A percentile compares a stretch with the other conserved stretches of the same genome.
These are phyloP conservation scores for Dromococcyx pavoninus DNA, from an alignment of 2,797 vertebrate genomes.

Conservation along the genomic window DNA sequence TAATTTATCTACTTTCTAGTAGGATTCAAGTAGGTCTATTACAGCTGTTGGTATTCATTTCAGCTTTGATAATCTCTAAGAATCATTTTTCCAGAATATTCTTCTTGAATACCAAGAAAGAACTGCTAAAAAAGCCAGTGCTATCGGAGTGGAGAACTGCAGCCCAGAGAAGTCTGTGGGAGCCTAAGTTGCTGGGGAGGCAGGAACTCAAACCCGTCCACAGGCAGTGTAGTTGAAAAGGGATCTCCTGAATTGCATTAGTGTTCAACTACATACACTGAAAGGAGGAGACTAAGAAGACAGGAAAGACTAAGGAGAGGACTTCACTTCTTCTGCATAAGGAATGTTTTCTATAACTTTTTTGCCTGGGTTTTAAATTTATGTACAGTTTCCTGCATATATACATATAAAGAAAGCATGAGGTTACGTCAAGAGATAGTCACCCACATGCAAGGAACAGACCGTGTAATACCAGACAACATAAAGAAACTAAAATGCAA, in stretches of 20 bases:
- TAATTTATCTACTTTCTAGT: background rate
- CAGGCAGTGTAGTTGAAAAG: background rate
- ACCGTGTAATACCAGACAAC: fast-evolving
- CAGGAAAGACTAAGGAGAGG: background rate
- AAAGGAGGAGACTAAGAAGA: background rate
- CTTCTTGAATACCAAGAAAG: background rate
- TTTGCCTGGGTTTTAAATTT: background rate
- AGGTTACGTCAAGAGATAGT: background rate
- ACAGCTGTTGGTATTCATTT: background rate
- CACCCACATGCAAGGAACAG: background rate
- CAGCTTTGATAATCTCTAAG: background rate
- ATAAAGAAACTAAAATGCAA: background rate
- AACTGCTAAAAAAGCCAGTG: background rate
- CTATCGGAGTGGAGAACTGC: background rate
- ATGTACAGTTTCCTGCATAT: background rate
- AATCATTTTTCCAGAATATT: background rate
- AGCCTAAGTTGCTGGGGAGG: background rate
- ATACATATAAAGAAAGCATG: background rate
- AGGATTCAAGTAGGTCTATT: background rate
- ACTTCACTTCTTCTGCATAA: background rate
- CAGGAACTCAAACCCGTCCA: background rate
- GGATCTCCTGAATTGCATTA: background rate
- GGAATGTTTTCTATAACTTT: background rate
- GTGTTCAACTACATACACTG: background rate
- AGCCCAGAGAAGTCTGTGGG: background rate